Base-by-base conservation (phyloP, 2,113 vertebrate genomes). In the Benitochromis conjunctus region DNA sequence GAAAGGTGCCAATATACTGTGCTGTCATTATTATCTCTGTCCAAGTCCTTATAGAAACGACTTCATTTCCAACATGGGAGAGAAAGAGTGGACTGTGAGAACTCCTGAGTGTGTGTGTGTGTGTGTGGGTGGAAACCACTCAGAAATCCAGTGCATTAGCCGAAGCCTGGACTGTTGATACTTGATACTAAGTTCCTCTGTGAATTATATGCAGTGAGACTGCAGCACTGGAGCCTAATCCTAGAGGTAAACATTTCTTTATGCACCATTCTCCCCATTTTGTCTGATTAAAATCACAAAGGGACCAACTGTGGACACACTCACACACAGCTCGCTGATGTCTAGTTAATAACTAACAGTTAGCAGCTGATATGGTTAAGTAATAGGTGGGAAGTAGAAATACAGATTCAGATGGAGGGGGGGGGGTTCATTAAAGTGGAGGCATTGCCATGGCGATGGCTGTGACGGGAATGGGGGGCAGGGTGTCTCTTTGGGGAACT, bases 401-500 rank as follows among this genome's bases (percentile, higher is more conserved):
- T 87, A 8, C 51, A 29, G 54, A 89, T 83, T 78, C 57, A 90
- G 62, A 88, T 48, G 54, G 76, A 53, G 34, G 76, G 56, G 34
- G 21, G 71, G 58, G 80, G 54, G 48, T 51, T 90, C 29, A 80
- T 89, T 83, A 87, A 87, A 83, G 82, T 86, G 43, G 76, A 85
- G 56, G 56, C 66, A 94, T 94, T 71, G 79, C 92, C 92, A 94
- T 94, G 92, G 92, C 54, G 79, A 94, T 91, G 79, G 84, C 26
- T 82, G 36, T 79, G 88, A 89, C 36, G 69, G 86, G 69, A 88
- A 82, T 76, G 62, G 74, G 58, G 51, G 80, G 79, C 43, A 19
- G 69, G 74, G 81, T 56, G 46, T 58, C 81, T 92, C 91, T 91
- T 82, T 74, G 24, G 88, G 87, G 89, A 53, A 80, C 43, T 79